A percentile compares a stretch with the other conserved stretches of the same genome.
phyloP scores from a whole-genome alignment of 2,113 vertebrate genomes.

The Pelmatolapia mariae region DNA sequence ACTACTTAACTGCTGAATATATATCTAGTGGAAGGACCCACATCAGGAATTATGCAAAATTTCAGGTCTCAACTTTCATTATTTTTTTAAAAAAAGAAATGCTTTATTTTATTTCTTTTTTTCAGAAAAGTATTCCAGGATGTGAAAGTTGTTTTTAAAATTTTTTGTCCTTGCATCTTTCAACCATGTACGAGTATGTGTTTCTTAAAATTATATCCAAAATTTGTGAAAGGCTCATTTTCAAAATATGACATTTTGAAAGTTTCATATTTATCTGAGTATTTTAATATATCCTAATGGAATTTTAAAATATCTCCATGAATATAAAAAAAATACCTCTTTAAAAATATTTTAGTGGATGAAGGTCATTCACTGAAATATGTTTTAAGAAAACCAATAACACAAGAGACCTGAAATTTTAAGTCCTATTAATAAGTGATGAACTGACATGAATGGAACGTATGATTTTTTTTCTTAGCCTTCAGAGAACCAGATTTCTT shows the following conservation, averaged over 20 bases:
- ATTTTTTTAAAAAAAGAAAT: background rate
- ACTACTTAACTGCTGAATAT: background rate
- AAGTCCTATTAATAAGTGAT: background rate
- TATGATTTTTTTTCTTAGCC: background rate
- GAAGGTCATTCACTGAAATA: background rate
- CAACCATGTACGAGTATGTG: fast-evolving
- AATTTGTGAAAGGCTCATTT: background rate
- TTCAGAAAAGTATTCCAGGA: background rate
- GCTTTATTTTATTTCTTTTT: background rate
- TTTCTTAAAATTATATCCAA: background rate
- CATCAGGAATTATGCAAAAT: background rate
- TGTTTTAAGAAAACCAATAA: background rate
- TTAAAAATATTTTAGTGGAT: background rate
- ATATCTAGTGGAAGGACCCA: background rate
- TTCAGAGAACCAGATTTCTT: background rate
- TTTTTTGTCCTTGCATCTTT: background rate
- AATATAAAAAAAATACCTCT: background rate
- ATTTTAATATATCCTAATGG: background rate
- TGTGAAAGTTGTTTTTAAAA: background rate
- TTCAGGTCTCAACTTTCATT: background rate
- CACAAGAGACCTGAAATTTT: background rate
- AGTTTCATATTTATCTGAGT: background rate
- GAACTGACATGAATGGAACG: background rate
- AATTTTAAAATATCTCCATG: background rate
- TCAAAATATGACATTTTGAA: background rate